phyloP scores from a whole-genome alignment of 1,140 invertebrate genomes.

The Macrostomum lignano region DNA sequence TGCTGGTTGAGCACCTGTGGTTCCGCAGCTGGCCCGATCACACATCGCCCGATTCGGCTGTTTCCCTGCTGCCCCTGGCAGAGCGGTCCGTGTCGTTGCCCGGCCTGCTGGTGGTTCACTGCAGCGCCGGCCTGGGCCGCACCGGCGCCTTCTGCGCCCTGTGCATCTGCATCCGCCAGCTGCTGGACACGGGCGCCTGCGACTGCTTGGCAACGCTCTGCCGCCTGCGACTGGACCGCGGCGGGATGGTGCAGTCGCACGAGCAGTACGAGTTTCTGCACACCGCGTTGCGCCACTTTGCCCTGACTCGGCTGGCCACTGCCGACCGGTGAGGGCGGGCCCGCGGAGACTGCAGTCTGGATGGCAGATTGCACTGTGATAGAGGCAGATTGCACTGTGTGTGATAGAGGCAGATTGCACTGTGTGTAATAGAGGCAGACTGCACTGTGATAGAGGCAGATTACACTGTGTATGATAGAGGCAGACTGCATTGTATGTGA shows the following conservation, averaged over 20 bases:
- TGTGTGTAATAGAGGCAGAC: too few species aligned
- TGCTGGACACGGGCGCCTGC: constrained; percentile 44
- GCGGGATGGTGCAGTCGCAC: constrained; percentile 70
- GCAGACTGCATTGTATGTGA: too few species aligned
- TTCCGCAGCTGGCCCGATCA: constrained; percentile 38
- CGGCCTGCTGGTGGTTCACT: constrained; percentile 81
- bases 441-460: too few species aligned
- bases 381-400: too few species aligned
- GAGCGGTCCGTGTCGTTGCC: constrained; percentile 30
- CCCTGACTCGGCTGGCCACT: too few species aligned
- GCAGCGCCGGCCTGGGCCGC: constrained; percentile 77
- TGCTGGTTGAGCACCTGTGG: too few species aligned
- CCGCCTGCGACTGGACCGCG: constrained; percentile 47
- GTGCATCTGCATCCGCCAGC: constrained; percentile 42
- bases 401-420: too few species aligned
- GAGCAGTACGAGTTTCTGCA: constrained; percentile 76
- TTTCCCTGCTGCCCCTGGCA: constrained; percentile 34
- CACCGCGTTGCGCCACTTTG: constrained; percentile 48
- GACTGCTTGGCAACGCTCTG: constrained; percentile 61
- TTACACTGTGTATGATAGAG: too few species aligned
- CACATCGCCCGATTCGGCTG: constrained; percentile 34
- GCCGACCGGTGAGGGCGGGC: too few species aligned
- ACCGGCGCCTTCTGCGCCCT: constrained; percentile 35
- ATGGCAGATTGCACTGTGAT: too few species aligned
- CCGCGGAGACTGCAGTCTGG: too few species aligned